Base-by-base conservation (phyloP, 2,113 vertebrate genomes). In the Semicossyphus pulcher region DNA sequence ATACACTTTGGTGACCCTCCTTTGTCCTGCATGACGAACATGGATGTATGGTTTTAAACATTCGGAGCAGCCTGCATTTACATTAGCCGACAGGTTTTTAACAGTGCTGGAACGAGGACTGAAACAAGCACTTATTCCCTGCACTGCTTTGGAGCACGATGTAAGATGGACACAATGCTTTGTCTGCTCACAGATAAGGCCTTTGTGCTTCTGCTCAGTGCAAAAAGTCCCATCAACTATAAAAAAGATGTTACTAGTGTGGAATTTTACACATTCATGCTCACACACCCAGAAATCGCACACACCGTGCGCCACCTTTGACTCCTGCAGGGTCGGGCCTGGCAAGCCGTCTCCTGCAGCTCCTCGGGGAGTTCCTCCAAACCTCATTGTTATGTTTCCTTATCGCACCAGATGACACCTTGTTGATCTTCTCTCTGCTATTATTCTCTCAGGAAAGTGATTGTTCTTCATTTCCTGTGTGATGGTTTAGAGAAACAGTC, bases 381-480 rank as follows among this genome's bases (percentile, higher is more conserved):
- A 90, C 72, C 72, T 85, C 84, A 88, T 88, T 91, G 89, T 92
- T 84, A 60, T 47, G 8, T 85, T 92, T 93, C 88, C 88, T 77
- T 26, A 81, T 83, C 66, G 44, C 72, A 66, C 76, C 83, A 84
- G 84, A 90, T 78, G 86, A 93, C 90, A 89, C 86, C 78, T 81
- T 91, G 88, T 90, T 92, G 82, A 88, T 85, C 83, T 83, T 83
- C 49, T 83, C 67, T 75, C 64, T 74, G 26, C 76, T 65, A 76
- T 90, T 88, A 88, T 89, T 86, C 78, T 81, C 61, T 68, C 86
- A 72, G 80, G 65, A 84, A 90, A 74, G 59, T 61, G 78, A 90
- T 86, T 89, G 86, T 76, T 79, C 45, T 57, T 72, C 47, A 67
- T 78, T 86, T 91, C 85, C 89, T 62, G 21, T 78, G 84, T 80